phyloP scores from a whole-genome alignment of 2,797 vertebrate species.

The Borostomias antarcticus region DNA sequence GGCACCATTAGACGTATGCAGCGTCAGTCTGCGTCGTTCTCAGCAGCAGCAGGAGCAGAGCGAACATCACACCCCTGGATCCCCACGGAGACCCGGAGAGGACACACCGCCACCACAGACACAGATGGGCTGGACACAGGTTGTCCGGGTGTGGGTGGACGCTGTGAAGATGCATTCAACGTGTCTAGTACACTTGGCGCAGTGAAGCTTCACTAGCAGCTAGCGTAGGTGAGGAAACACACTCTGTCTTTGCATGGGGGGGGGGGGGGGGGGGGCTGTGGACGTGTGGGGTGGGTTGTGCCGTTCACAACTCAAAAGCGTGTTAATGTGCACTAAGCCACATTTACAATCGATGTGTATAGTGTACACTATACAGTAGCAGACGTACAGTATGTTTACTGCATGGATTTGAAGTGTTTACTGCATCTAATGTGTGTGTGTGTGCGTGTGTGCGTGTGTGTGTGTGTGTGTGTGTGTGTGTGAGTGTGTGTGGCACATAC shows the following conservation, averaged over 20 bases:
- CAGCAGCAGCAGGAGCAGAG: constrained; percentile 24
- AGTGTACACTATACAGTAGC: not conserved
- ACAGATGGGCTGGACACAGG: constrained; percentile 42
- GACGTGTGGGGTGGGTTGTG: not conserved
- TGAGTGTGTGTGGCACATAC: not conserved
- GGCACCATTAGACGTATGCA: constrained; percentile 66
- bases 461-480: constrained; percentile 10
- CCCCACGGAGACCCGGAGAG: too few relatives aligned
- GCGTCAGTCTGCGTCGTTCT: constrained; percentile 47
- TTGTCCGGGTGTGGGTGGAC: too few relatives aligned
- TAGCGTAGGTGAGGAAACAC: not conserved
- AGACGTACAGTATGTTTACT: not conserved
- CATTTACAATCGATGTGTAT: too few relatives aligned
- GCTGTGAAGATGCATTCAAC: not conserved
- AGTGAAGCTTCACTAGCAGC: not conserved
- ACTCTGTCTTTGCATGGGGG: too few relatives aligned
- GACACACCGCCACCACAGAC: constrained; percentile 23
- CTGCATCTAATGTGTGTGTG: not conserved
- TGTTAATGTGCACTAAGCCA: too few relatives aligned
- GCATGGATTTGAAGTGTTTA: not conserved
- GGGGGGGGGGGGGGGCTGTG: too few relatives aligned
- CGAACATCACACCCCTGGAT: too few relatives aligned
- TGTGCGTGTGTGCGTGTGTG: not conserved
- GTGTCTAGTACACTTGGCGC: not conserved
- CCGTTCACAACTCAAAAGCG: too few relatives aligned